phyloP scores from a whole-genome alignment of 1,140 invertebrate genomes.

The Penaeus indicus region DNA sequence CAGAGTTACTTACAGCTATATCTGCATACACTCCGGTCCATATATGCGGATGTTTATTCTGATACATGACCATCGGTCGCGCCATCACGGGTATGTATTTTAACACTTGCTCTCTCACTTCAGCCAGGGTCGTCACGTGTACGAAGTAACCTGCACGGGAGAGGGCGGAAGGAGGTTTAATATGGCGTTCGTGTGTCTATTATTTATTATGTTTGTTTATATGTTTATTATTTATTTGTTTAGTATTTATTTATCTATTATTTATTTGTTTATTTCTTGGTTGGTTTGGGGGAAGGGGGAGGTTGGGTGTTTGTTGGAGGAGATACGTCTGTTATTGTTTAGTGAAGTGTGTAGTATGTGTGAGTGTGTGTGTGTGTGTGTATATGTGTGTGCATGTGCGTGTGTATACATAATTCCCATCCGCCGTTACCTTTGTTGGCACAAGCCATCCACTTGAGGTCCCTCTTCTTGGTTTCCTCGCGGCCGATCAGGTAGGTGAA shows the following conservation, averaged over 20 bases:
- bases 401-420: no score
- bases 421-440: constrained; percentile 85
- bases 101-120: constrained; percentile 93
- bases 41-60: constrained; percentile 83
- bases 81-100: constrained; percentile 93
- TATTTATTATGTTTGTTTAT: no score
- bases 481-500: constrained; percentile 98
- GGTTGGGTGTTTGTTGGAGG: no score
- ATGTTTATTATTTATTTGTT: no score
- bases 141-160: constrained; percentile 86
- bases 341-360: no score
- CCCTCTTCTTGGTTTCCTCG: constrained; percentile 90
- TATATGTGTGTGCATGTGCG: not conserved
- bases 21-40: constrained; percentile 96
- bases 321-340: no score
- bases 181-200: no score
- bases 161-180: not conserved
- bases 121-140: constrained; percentile 88
- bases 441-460: constrained; percentile 98
- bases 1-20: constrained; percentile 78
- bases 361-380: no score
- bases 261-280: no score
- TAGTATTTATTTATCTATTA: no score
- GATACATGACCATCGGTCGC: constrained; percentile 83
- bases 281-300: no score